Conservation (phyloP, 2,888 invertebrate species). For the Holacanthella duospinosa region DNA sequence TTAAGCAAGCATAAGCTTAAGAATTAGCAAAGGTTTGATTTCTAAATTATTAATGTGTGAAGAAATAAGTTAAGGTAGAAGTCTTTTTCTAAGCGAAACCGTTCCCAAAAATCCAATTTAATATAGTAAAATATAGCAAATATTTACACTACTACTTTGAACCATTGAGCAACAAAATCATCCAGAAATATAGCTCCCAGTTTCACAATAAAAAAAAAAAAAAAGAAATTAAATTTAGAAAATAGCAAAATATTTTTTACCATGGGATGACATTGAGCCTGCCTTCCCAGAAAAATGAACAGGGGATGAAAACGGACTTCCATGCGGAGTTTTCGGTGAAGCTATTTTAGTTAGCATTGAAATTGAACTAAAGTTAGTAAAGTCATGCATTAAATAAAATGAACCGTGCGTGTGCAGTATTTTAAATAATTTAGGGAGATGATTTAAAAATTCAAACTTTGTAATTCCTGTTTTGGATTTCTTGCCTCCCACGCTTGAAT, state of each 20-base stretch:
- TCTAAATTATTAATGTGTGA: no score
- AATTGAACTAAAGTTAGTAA: constrained; percentile 1
- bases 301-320: constrained; percentile 57
- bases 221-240: constrained; percentile 26
- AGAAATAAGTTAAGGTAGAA: no score
- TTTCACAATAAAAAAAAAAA: constrained; percentile 36
- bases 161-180: no score
- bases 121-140: neutral
- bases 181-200: no score
- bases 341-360: constrained; percentile 9
- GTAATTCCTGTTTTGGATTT: no score
- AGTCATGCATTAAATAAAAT: constrained; percentile 12
- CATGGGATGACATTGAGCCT: constrained; percentile 23
- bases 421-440: no score
- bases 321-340: constrained; percentile 34
- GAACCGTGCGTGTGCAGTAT: neutral
- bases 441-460: neutral
- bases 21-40: no score
- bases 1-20: no score
- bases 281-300: constrained; percentile 39
- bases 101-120: no score
- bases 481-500: no score
- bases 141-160: no score
- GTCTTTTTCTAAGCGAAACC: no score
- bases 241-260: constrained; percentile 20